Evolutionary conservation across 2,888 invertebrate species (phyloP).

Genomic region (Rhagonycha lutea): DNA sequence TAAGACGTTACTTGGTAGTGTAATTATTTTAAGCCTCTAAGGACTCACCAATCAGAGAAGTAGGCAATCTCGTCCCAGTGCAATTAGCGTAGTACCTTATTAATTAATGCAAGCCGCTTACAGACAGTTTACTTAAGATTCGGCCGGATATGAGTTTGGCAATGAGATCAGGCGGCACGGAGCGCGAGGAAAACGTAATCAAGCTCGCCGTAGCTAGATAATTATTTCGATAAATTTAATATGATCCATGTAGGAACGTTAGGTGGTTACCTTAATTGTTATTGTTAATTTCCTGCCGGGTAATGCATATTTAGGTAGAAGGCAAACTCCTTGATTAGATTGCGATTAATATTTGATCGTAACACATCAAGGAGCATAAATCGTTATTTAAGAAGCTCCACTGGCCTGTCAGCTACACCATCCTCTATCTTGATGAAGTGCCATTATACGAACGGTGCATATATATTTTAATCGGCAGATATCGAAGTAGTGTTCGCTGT

Average conservation of each 20-base stretch:
- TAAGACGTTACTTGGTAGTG: slow-evolving; percentile 41
- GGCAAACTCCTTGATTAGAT: slow-evolving; percentile 41
- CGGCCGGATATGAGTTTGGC: slow-evolving; percentile 49
- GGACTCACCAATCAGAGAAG: slow-evolving; percentile 46
- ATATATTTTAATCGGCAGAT: slow-evolving; percentile 46
- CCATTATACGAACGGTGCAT: slow-evolving; percentile 37
- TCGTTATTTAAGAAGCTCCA: slow-evolving; percentile 28
- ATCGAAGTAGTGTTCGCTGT: slow-evolving; percentile 46
- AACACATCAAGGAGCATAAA: slow-evolving; percentile 35
- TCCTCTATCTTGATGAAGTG: slow-evolving; percentile 37
- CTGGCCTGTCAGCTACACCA: slow-evolving; percentile 20
- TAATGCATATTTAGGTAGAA: slow-evolving; percentile 36
- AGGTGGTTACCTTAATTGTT: slow-evolving; percentile 53
- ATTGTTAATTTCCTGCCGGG: slow-evolving; percentile 52
- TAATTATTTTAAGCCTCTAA: slow-evolving; percentile 45
- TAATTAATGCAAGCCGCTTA: slow-evolving; percentile 57
- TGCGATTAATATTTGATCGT: slow-evolving; percentile 43
- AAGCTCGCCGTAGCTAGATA: slow-evolving; percentile 49
- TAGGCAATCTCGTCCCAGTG: slow-evolving; percentile 50
- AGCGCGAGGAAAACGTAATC: slow-evolving; percentile 45
- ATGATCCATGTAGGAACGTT: slow-evolving; percentile 51
- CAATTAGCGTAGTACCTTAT: slow-evolving; percentile 57
- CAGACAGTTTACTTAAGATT: slow-evolving; percentile 55
- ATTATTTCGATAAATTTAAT: slow-evolving; percentile 56
- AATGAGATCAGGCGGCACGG: slow-evolving; percentile 35